A percentile compares a stretch with the other conserved stretches of the same genome.
Conservation (phyloP, 2,888 invertebrate genomes). For the Ommatoiulus sabulosus region DNA sequence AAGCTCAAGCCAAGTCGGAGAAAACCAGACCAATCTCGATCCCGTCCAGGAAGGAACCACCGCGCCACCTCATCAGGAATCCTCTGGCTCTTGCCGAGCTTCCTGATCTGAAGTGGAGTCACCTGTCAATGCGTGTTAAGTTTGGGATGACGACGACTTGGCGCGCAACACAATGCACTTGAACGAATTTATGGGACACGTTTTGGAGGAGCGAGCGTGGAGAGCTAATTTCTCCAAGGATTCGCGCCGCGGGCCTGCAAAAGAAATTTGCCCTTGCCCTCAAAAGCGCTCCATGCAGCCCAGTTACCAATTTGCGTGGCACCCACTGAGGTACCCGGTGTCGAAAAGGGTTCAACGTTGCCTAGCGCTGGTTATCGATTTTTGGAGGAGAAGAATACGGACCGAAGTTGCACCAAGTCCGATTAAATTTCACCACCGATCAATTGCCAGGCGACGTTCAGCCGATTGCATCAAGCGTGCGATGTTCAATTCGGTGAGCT, state of each 20-base stretch:
- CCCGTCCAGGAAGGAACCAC: too few species aligned
- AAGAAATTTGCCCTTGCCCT: conserved; percentile 3
- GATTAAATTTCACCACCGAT: neutral
- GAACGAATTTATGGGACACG: neutral
- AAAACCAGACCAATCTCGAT: too few species aligned
- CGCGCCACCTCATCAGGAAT: neutral
- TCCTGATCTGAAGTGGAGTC: neutral
- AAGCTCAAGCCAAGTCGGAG: too few species aligned
- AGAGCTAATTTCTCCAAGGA: conserved; percentile 5
- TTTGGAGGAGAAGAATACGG: neutral
- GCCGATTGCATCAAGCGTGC: too few species aligned
- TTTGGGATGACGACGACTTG: neutral
- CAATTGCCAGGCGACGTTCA: too few species aligned
- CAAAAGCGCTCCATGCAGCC: neutral
- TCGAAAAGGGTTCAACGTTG: neutral
- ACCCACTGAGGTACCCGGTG: neutral
- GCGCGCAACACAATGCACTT: neutral
- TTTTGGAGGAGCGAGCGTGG: neutral
- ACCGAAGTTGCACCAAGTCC: neutral
- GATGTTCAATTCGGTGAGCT: too few species aligned
- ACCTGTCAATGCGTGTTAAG: neutral
- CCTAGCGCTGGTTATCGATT: neutral
- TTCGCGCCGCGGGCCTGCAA: neutral
- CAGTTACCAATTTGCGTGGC: neutral
- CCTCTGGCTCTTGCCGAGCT: neutral